phyloP scores from a whole-genome alignment of 2,888 invertebrate species.

The Endotricha flammealis region DNA sequence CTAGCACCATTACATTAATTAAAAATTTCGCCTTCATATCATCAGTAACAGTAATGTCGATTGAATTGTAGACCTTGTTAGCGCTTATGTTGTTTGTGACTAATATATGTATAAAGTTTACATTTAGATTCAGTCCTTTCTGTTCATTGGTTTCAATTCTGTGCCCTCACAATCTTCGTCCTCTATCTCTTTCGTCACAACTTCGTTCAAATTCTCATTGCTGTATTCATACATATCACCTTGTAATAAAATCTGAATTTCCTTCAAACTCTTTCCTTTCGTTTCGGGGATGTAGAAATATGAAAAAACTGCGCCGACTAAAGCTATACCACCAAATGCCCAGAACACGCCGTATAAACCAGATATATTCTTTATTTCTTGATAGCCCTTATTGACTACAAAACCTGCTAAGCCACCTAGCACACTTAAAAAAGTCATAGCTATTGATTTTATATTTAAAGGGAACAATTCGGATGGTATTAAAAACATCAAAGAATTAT shows the following conservation, averaged over 20 bases:
- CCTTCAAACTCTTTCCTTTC: constrained; percentile 72
- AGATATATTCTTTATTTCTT: constrained; percentile 56
- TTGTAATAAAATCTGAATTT: constrained; percentile 74
- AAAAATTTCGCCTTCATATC: too few species aligned
- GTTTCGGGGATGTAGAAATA: constrained; percentile 75
- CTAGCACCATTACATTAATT: too few species aligned
- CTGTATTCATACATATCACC: constrained; percentile 37
- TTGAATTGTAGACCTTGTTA: too few species aligned
- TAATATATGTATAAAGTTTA: too few species aligned
- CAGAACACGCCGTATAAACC: constrained; percentile 74
- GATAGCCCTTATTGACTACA: constrained; percentile 68
- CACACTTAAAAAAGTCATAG: constrained; percentile 67
- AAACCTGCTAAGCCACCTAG: constrained; percentile 71
- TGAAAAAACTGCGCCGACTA: constrained; percentile 68
- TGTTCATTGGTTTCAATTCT: constrained; percentile 1
- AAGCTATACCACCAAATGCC: constrained; percentile 62
- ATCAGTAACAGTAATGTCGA: too few species aligned
- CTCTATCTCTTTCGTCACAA: constrained; percentile 1
- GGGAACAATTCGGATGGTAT: constrained; percentile 79
- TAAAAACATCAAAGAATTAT: constrained; percentile 66
- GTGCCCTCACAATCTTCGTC: constrained; percentile 2
- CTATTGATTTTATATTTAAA: constrained; percentile 74
- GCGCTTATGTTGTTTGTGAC: too few species aligned
- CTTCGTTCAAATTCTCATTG: constrained; percentile 3
- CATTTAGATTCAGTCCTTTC: too few species aligned